Percentiles rank a stretch among this genome's conserved stretches.
phyloP scores from a whole-genome alignment of 1,140 invertebrate species.

The Panagrolaimus sp. region DNA sequence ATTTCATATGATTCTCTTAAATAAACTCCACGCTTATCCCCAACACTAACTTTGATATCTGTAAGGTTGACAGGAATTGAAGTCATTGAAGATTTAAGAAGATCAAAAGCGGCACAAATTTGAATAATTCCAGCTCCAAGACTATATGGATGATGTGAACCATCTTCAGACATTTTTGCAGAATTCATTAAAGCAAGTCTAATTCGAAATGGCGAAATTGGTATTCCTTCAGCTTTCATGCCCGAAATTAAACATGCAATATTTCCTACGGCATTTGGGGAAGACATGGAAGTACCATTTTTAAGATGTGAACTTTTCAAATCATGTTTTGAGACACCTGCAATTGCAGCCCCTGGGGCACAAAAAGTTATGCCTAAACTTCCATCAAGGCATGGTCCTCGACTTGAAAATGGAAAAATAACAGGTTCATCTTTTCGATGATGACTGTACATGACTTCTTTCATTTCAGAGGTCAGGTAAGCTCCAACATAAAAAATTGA shows the following conservation, averaged over 20 bases:
- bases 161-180: slow-evolving; percentile 3
- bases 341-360: not conserved
- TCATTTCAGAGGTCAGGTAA: slow-evolving; percentile 1
- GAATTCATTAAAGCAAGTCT: slow-evolving; percentile 79
- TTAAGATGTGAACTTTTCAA: not conserved
- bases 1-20: slow-evolving; percentile 69
- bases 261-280: not conserved
- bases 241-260: slow-evolving; percentile 78
- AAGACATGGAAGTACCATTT: not conserved
- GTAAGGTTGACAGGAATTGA: slow-evolving; percentile 69
- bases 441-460: not conserved
- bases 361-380: not conserved
- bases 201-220: slow-evolving; percentile 80
- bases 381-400: slow-evolving; percentile 73
- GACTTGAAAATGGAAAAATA: slow-evolving; percentile 87
- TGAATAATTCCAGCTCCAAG: slow-evolving; percentile 83
- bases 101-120: slow-evolving; percentile 79
- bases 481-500: not conserved
- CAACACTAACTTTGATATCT: slow-evolving; percentile 64
- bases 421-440: slow-evolving; percentile 65
- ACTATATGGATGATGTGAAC: slow-evolving; percentile 61
- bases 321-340: not conserved
- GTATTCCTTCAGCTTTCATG: slow-evolving; percentile 67
- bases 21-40: slow-evolving; percentile 71
- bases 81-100: slow-evolving; percentile 66